phyloP scores from a whole-genome alignment of 2,888 invertebrate species.

The Agrypnus murinus region DNA sequence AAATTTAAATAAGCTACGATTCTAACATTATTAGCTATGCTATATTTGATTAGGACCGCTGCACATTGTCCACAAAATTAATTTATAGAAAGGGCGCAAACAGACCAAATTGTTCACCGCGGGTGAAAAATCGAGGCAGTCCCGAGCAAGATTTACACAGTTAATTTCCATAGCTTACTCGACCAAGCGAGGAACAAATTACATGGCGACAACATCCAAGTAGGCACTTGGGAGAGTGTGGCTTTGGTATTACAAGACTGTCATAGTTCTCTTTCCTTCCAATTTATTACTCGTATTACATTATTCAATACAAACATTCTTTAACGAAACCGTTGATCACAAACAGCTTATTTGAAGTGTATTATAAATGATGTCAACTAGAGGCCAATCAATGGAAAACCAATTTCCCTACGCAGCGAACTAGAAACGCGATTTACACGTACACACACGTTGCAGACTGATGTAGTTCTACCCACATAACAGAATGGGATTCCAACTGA shows the following conservation, averaged over 20 bases:
- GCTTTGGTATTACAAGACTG: constrained; percentile 59
- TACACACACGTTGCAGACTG: not conserved
- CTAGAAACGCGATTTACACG: constrained; percentile 25
- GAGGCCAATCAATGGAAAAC: constrained; percentile 38
- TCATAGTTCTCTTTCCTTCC: constrained; percentile 55
- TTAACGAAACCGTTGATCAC: not conserved
- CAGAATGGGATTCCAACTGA: no score
- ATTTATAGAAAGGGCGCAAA: constrained; percentile 56
- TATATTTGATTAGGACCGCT: constrained; percentile 56
- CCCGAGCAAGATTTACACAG: constrained; percentile 63
- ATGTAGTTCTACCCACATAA: no score
- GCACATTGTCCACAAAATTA: constrained; percentile 55
- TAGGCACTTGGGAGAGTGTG: constrained; percentile 59
- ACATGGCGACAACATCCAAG: constrained; percentile 61
- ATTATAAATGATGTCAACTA: constrained; percentile 29
- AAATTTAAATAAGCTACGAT: not conserved
- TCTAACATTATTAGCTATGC: constrained; percentile 25
- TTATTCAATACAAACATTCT: constrained; percentile 45
- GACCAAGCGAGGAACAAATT: constrained; percentile 62
- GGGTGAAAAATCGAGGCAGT: constrained; percentile 62
- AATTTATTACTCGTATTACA: constrained; percentile 55
- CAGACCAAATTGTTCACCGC: constrained; percentile 55
- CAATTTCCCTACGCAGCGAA: constrained; percentile 27
- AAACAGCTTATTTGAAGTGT: constrained; percentile 9
- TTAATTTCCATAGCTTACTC: constrained; percentile 64